Evolutionary conservation across 1,140 invertebrate genomes (phyloP).

Genomic region (Zophobas atratus): DNA sequence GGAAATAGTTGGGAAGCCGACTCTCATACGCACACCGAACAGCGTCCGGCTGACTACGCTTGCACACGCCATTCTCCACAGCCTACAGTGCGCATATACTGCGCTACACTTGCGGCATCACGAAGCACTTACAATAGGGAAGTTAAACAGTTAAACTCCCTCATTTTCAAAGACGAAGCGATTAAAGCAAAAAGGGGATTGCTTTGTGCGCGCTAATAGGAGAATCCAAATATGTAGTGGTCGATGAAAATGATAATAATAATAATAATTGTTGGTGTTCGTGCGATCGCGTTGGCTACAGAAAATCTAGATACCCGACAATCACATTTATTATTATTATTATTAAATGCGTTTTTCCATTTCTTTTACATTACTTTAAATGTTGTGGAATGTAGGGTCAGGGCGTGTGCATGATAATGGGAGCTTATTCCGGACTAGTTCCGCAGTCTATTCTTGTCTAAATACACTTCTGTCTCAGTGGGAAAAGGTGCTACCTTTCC

Average conservation of each 20-base stretch:
- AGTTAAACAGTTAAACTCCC: constrained; percentile 32
- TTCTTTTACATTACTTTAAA: no score
- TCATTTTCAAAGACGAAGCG: constrained; percentile 5
- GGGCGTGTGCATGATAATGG: background rate
- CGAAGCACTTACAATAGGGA: constrained; percentile 27
- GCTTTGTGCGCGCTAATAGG: no score
- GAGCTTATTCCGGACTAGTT: constrained; percentile 14
- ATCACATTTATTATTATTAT: no score
- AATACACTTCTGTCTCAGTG: constrained; percentile 27
- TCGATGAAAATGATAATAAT: no score
- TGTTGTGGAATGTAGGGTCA: no score
- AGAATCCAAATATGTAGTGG: no score
- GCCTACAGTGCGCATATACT: background rate
- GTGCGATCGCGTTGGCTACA: no score
- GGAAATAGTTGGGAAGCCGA: constrained; percentile 56
- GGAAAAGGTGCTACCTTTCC: constrained; percentile 16
- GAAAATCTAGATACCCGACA: no score
- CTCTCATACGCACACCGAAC: constrained; percentile 51
- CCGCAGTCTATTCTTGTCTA: constrained; percentile 23
- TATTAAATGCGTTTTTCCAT: no score
- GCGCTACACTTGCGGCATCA: constrained; percentile 44
- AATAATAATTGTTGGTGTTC: no score
- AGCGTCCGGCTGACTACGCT: constrained; percentile 11
- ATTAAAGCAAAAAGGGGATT: background rate
- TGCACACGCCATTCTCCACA: constrained; percentile 43